phyloP scores from a whole-genome alignment of 2,113 vertebrate genomes.

The Pao palembangensis region DNA sequence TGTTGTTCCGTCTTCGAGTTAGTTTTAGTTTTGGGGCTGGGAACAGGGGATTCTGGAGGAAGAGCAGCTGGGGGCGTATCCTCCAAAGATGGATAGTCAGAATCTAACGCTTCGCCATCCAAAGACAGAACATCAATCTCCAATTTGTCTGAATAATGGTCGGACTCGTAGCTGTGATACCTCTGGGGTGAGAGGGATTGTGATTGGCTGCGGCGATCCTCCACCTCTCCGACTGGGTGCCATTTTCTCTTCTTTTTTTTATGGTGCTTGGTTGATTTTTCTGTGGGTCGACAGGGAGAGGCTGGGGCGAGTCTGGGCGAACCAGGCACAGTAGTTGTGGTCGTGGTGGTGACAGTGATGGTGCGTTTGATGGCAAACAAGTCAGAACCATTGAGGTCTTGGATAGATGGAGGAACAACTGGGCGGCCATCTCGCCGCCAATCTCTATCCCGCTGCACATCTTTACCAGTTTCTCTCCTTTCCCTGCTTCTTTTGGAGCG shows the following conservation, averaged over 20 bases:
- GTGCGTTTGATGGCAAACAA: conserved; percentile 93
- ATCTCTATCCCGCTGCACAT: conserved; percentile 60
- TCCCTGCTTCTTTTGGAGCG: conserved; percentile 59
- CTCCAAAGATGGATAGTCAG: conserved; percentile 77
- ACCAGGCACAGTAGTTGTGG: conserved; percentile 67
- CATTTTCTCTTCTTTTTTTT: conserved; percentile 75
- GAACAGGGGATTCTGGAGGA: conserved; percentile 54
- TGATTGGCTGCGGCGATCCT: conserved; percentile 65
- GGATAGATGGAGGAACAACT: conserved; percentile 88
- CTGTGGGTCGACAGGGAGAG: conserved; percentile 54
- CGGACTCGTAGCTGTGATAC: conserved; percentile 71
- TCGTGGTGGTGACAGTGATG: conserved; percentile 83
- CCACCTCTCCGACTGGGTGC: conserved; percentile 52
- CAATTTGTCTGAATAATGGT: conserved; percentile 70
- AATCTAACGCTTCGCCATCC: conserved; percentile 79
- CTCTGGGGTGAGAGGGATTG: conserved; percentile 58
- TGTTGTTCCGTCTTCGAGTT: conserved; percentile 55
- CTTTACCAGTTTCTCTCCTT: conserved; percentile 34
- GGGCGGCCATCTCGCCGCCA: conserved; percentile 75
- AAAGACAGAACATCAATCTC: conserved; percentile 74
- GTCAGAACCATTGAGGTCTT: conserved; percentile 89
- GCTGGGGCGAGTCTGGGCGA: conserved; percentile 69
- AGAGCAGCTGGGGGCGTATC: conserved; percentile 70
- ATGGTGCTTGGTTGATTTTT: conserved; percentile 69
- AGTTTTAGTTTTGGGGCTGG: conserved; percentile 65